Evolutionary conservation across 2,888 invertebrate species (phyloP).

Genomic region (Pristionchus maxplancki): DNA sequence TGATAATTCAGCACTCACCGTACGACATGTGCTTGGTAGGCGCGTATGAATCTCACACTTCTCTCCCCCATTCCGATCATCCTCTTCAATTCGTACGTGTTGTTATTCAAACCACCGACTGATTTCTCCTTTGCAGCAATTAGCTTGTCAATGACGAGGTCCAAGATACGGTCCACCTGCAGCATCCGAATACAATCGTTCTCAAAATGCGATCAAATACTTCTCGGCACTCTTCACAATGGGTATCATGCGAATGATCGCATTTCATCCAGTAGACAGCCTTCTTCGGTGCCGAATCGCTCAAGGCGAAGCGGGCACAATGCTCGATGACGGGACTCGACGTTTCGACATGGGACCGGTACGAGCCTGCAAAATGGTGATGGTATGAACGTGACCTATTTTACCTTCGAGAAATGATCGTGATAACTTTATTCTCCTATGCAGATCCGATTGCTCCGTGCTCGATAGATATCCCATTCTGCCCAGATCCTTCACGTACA

Average conservation of each 20-base stretch:
- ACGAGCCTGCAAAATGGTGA: neutral
- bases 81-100: neutral
- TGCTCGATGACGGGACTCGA: neutral
- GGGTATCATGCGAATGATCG: neutral
- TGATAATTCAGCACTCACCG: neutral
- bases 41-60: neutral
- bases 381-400: no score
- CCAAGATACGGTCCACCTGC: neutral
- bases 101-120: neutral
- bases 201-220: neutral
- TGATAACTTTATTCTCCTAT: neutral
- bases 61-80: neutral
- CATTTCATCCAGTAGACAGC: neutral
- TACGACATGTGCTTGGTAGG: neutral
- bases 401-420: neutral
- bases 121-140: neutral
- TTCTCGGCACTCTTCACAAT: neutral
- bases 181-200: neutral
- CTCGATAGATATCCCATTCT: neutral
- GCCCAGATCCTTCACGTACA: neutral
- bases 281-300: neutral
- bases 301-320: neutral
- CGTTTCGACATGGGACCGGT: neutral
- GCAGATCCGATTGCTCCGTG: neutral
- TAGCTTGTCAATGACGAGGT: neutral